Conservation (phyloP, 2,888 invertebrate genomes). For the Nomada fabriciana region DNA sequence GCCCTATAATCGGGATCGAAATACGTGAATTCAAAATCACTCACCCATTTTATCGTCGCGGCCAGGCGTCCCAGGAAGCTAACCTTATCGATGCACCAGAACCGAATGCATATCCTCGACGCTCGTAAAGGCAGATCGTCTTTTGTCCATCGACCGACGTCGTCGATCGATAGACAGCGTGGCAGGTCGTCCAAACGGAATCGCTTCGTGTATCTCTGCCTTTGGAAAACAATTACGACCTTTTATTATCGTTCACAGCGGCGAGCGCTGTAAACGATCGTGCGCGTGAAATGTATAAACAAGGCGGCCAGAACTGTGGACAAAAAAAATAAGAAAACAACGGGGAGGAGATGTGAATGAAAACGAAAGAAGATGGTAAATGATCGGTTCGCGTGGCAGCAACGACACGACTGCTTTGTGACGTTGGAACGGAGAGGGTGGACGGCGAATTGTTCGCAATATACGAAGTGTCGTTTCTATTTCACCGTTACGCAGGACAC, state of each 20-base stretch:
- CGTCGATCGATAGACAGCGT: background rate
- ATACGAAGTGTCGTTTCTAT: background rate
- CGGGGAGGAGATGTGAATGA: background rate
- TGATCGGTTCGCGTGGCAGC: too few relatives aligned
- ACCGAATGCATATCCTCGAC: background rate
- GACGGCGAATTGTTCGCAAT: too few relatives aligned
- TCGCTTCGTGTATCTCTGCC: conserved; percentile 3
- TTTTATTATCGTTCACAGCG: too few relatives aligned
- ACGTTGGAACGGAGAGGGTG: too few relatives aligned
- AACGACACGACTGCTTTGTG: too few relatives aligned
- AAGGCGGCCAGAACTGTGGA: background rate
- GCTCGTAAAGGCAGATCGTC: conserved; percentile 6
- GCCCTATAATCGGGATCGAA: background rate
- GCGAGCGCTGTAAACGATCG: too few relatives aligned
- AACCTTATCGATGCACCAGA: conserved; percentile 18
- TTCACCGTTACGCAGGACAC: conserved; percentile 65
- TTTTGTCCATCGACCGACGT: background rate
- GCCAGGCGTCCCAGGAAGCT: background rate
- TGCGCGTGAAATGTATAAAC: too few relatives aligned
- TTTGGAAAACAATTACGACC: background rate
- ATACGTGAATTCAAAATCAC: background rate
- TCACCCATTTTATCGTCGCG: conserved; percentile 36
- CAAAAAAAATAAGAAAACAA: background rate
- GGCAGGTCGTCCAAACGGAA: conserved; percentile 1
- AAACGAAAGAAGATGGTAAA: background rate